These are phyloP conservation scores for Phylloscopus collybita DNA, from an alignment of 2,797 vertebrate genomes.

Conservation along the genomic window DNA sequence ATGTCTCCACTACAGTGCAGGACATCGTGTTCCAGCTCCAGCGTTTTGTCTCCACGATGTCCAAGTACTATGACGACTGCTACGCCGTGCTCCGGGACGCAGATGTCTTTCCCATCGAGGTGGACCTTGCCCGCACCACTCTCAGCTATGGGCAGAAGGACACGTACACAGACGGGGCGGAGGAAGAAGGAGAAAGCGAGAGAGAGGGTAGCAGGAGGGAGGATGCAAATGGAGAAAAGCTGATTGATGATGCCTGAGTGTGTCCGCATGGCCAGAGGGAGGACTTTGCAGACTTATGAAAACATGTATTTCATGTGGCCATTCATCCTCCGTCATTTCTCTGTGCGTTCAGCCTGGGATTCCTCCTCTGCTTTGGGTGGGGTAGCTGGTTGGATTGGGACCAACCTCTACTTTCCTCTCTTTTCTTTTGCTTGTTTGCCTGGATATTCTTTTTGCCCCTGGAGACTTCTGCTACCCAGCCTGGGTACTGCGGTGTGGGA, in stretches of 20 bases:
- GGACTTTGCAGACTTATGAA: not conserved
- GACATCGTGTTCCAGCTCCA: slow-evolving; percentile 99
- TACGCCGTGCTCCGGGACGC: slow-evolving; percentile 92
- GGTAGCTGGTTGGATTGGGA: not conserved
- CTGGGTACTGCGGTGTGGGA: not conserved
- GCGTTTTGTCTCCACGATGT: slow-evolving; percentile 97
- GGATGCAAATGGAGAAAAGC: slow-evolving; percentile 69
- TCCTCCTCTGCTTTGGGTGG: slow-evolving; percentile 18
- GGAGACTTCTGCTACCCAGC: not conserved
- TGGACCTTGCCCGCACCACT: slow-evolving; percentile 94
- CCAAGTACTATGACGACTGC: slow-evolving; percentile 94
- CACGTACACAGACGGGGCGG: slow-evolving; percentile 81
- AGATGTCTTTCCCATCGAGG: slow-evolving; percentile 97
- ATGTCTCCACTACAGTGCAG: slow-evolving; percentile 82
- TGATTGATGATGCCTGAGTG: slow-evolving; percentile 76
- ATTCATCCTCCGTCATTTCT: slow-evolving; percentile 34
- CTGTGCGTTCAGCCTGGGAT: slow-evolving; percentile 15
- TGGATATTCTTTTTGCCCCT: not conserved
- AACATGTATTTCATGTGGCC: slow-evolving; percentile 46
- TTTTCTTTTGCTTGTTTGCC: slow-evolving; percentile 4
- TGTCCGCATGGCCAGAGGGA: not conserved
- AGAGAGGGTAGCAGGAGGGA: slow-evolving; percentile 31
- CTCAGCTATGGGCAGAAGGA: slow-evolving; percentile 89
- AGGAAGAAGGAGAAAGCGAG: slow-evolving; percentile 73
- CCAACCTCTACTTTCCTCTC: not conserved